Base-by-base conservation (phyloP, 2,113 vertebrate genomes). In the Dinomys branickii region DNA sequence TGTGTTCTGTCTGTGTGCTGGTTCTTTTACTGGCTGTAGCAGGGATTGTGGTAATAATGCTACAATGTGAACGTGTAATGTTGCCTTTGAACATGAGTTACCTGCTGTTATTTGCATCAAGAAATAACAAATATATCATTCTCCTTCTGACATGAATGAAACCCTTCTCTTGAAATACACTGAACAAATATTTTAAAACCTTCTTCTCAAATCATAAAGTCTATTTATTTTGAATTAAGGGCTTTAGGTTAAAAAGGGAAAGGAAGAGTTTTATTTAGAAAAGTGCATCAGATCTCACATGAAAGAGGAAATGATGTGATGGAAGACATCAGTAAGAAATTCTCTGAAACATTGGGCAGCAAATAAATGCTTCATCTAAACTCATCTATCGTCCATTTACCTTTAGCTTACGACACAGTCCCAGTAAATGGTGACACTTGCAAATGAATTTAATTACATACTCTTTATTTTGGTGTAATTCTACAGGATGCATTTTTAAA, bases 311-410 rank as follows among this genome's bases (percentile, higher is more conserved):
- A 85, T 90, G 30, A 56, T 85, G 83, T 83, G 65, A 82, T 87
- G 71, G 65, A 97, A 98, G 71, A 96, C n/a, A 92, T 33, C 81
- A 94, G 63, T 28, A 61, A 82, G 90, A 94, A 97, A 35, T 41
- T 97, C 96, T 97, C 90, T 95, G 83, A 94, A 73, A 89, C 97
- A 82, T 95, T 81, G 98, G 97, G 91, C 91, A 98, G 96, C 86
- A 98, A 98, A 98, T 95, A 98, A 98, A 93, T 75, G 95, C 35
- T 97, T 97, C 97, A 86, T 96, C 95, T 91, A 61, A 98, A 50
- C 63, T 98, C 97, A 98, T 98, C 95, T 97, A 97, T 98, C 98
- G 98, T 90, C 88, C 33, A 33, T 97, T 98, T 97, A 98, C 98
- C 98, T 98, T 98, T 98, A 97, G 94, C 90, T 98, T 83, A 63